Conservation (phyloP, 2,113 vertebrate genomes). For the Bettongia penicillata region DNA sequence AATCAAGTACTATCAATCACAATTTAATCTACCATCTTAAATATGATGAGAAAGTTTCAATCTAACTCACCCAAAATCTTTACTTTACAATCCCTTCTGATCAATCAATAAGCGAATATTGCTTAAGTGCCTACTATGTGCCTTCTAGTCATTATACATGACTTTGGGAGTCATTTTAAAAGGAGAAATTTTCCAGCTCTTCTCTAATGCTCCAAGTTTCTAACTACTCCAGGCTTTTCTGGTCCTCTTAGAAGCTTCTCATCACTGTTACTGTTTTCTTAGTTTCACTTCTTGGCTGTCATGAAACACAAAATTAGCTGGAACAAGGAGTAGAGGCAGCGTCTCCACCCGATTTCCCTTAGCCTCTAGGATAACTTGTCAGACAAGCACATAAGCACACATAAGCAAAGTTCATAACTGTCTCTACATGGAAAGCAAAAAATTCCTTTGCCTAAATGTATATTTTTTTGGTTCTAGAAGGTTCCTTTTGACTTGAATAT, state of each 20-base stretch:
- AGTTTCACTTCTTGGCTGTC: not conserved
- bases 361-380: not conserved
- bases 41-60: not conserved
- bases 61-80: not conserved
- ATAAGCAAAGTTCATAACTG: not conserved
- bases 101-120: not conserved
- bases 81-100: not conserved
- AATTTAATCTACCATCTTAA: not conserved
- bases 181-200: not conserved
- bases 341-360: not conserved
- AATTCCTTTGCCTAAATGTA: not conserved
- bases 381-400: not conserved
- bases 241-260: not conserved
- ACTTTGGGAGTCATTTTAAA: not conserved
- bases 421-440: not conserved
- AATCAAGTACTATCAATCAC: not conserved
- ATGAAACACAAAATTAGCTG: not conserved
- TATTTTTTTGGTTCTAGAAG: conserved; percentile 13
- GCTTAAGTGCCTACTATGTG: not conserved
- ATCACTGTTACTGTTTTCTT: not conserved
- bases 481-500: not conserved
- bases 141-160: not conserved
- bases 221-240: not conserved
- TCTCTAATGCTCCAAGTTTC: not conserved
- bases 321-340: not conserved